Conservation (phyloP, 2,888 invertebrate genomes). For the Colostygia pectinataria region DNA sequence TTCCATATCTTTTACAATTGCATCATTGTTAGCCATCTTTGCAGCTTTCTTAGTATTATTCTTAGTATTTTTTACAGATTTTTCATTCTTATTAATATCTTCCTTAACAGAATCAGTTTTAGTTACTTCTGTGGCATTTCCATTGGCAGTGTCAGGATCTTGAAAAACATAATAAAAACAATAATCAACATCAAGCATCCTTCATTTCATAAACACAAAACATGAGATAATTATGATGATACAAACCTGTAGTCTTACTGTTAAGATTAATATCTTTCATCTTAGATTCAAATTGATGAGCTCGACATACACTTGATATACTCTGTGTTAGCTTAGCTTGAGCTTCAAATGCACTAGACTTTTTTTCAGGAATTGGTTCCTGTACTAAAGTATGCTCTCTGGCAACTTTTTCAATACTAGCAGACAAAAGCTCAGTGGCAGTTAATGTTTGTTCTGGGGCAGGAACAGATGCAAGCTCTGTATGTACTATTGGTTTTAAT, state of each 20-base stretch:
- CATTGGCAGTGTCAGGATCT: constrained; percentile 75
- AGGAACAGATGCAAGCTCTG: constrained; percentile 45
- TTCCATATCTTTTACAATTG: constrained; percentile 54
- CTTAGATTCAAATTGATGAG: constrained; percentile 63
- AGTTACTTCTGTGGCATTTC: constrained; percentile 60
- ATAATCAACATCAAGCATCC: too few species aligned
- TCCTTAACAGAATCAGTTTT: constrained; percentile 65
- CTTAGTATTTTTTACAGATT: constrained; percentile 63
- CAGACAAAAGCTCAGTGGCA: constrained; percentile 69
- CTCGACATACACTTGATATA: constrained; percentile 64
- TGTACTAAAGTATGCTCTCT: constrained; percentile 51
- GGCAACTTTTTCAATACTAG: constrained; percentile 72
- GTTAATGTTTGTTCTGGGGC: constrained; percentile 53
- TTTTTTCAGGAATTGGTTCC: constrained; percentile 48
- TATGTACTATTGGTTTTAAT: constrained; percentile 36
- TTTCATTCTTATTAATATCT: constrained; percentile 74
- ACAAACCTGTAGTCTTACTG: constrained; percentile 68
- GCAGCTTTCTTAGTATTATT: constrained; percentile 63
- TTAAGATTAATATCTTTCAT: constrained; percentile 79
- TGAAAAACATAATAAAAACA: too few species aligned
- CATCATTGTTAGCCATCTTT: constrained; percentile 59
- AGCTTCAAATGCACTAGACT: constrained; percentile 68
- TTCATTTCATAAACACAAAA: too few species aligned
- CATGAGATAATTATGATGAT: constrained; percentile 1
- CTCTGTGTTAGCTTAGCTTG: constrained; percentile 76